Conservation (phyloP, 1,140 invertebrate genomes). For the Drosophila kohkoa region DNA sequence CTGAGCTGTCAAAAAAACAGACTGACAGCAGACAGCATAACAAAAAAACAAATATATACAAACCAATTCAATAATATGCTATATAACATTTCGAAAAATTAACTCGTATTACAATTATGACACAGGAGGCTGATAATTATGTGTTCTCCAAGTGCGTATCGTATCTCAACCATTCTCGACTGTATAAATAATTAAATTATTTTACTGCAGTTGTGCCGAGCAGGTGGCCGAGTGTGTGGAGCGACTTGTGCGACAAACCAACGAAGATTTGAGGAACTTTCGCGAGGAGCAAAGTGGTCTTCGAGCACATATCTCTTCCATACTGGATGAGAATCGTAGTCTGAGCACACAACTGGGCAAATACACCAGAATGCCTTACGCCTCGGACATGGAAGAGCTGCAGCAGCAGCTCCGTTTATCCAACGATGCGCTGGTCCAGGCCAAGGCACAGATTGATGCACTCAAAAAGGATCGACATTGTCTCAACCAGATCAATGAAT, state of each 20-base stretch:
- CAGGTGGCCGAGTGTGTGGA: conserved; percentile 56
- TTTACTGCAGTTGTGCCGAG: conserved; percentile 4
- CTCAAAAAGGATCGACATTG: conserved; percentile 57
- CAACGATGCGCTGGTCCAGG: conserved; percentile 55
- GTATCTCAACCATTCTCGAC: background rate
- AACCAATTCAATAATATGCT: conserved; percentile 7
- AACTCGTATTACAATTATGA: conserved; percentile 37
- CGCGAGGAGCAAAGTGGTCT: conserved; percentile 45
- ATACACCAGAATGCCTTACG: conserved; percentile 12
- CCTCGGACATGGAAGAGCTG: conserved; percentile 27
- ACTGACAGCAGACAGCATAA: conserved; percentile 41
- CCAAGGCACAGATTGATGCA: conserved; percentile 58
- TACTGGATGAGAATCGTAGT: conserved; percentile 59
- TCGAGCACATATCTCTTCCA: conserved; percentile 33
- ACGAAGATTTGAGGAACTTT: conserved; percentile 56
- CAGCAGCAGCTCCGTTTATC: conserved; percentile 42
- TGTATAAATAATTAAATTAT: background rate
- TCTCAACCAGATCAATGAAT: conserved; percentile 49
- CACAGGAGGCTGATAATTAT: conserved; percentile 49
- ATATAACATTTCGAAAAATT: background rate
- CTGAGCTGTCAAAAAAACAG: conserved; percentile 40
- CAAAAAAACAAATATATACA: conserved; percentile 2
- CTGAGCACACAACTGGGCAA: conserved; percentile 41
- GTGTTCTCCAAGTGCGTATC: conserved; percentile 38
- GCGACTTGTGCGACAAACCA: conserved; percentile 49